A percentile compares a stretch with the other conserved stretches of the same genome.
Evolutionary conservation across 2,797 vertebrate species (phyloP).

Genomic region (Novumbra hubbsi): DNA sequence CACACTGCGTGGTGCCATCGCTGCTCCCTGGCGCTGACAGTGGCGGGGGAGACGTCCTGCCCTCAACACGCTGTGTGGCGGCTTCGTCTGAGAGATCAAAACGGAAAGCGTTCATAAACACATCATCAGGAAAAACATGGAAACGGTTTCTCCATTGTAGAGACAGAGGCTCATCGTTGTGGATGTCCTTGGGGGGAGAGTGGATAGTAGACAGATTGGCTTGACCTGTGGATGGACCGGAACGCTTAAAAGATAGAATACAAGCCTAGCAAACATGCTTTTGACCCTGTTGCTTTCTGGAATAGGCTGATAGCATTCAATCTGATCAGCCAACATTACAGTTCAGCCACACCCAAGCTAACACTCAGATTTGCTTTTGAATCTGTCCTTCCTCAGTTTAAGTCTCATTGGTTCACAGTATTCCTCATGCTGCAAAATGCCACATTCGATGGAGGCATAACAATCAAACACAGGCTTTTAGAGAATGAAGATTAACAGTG

Average conservation of each 20-base stretch:
- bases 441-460: conserved; percentile 75
- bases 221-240: neutral
- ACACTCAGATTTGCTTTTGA: conserved; percentile 64
- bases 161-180: neutral
- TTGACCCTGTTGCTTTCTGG: neutral
- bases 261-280: neutral
- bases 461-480: conserved; percentile 81
- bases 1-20: neutral
- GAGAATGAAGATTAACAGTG: conserved; percentile 80
- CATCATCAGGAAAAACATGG: conserved; percentile 57
- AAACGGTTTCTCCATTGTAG: conserved; percentile 21
- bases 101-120: conserved; percentile 14
- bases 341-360: conserved; percentile 67
- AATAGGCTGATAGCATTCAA: conserved; percentile 29
- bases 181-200: conserved; percentile 21
- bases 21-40: neutral
- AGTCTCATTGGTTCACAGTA: conserved; percentile 72
- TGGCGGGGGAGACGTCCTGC: neutral
- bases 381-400: conserved; percentile 66
- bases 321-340: conserved; percentile 67
- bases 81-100: conserved; percentile 11
- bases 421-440: conserved; percentile 56
- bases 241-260: neutral
- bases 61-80: neutral
- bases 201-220: conserved; percentile 12